Conservation (phyloP, 2,113 vertebrate species). For the Trematocara marginatum region DNA sequence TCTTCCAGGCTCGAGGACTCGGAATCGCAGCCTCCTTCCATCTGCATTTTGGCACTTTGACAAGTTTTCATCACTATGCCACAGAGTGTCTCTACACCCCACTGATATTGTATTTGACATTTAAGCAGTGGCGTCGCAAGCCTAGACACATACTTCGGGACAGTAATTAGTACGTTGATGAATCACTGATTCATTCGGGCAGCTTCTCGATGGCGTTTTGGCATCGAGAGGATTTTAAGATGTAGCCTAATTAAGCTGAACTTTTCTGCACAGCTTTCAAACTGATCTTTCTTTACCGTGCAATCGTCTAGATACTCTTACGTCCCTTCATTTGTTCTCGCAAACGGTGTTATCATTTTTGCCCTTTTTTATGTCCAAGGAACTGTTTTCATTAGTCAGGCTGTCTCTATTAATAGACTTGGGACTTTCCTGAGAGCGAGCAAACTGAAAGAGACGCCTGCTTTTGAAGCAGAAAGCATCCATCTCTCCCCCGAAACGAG, state of each 20-base stretch:
- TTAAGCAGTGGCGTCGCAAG: constrained; percentile 4
- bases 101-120: constrained; percentile 30
- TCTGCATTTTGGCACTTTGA: constrained; percentile 18
- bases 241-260: background rate
- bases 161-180: constrained; percentile 32
- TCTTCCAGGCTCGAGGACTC: background rate
- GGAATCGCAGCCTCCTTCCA: background rate
- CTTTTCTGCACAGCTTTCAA: background rate
- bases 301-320: background rate
- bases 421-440: background rate
- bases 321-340: background rate
- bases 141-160: background rate
- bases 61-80: constrained; percentile 2
- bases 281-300: background rate
- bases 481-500: background rate
- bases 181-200: constrained; percentile 16
- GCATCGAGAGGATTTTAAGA: background rate
- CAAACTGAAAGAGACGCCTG: background rate
- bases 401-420: constrained; percentile 8
- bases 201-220: background rate
- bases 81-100: background rate
- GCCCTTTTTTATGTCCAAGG: background rate
- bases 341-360: background rate
- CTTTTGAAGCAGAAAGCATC: background rate
- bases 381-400: background rate